Percentiles rank a stretch among this genome's conserved stretches.
These are phyloP conservation scores for Pocillopora grandis DNA, from an alignment of 92 coral and sea anemone species.

Conservation along the genomic window DNA sequence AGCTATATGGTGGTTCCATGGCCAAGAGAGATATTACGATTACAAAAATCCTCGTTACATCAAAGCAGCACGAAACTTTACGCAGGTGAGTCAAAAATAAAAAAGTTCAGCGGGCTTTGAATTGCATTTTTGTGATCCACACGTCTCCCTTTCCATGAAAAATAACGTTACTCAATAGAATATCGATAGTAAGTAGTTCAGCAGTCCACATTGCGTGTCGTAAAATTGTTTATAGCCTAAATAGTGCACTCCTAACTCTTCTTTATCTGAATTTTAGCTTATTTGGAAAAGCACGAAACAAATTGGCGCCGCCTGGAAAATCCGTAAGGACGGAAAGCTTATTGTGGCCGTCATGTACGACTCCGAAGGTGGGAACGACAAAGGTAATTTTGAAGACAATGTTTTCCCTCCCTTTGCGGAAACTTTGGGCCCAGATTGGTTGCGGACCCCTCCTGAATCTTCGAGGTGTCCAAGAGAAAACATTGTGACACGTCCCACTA, in stretches of 20 bases:
- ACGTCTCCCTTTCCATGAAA: too few relatives aligned
- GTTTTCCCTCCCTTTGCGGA: conserved; percentile 38
- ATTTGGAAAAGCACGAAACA: conserved; percentile 53
- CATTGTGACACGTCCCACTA: neutral
- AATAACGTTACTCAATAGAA: too few relatives aligned
- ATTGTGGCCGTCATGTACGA: conserved; percentile 44
- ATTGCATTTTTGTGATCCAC: too few relatives aligned
- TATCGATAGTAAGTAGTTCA: too few relatives aligned
- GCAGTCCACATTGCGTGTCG: too few relatives aligned
- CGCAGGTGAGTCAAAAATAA: conserved; percentile 34
- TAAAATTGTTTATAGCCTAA: neutral
- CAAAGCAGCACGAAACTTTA: conserved; percentile 43
- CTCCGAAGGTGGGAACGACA: conserved; percentile 22
- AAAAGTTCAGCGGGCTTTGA: too few relatives aligned
- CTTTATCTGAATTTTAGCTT: conserved; percentile 19
- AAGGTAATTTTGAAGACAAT: conserved; percentile 15
- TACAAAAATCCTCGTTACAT: conserved; percentile 38
- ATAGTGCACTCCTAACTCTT: neutral
- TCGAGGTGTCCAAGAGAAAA: conserved; percentile 1
- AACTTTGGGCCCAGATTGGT: conserved; percentile 1
- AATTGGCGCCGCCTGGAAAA: conserved; percentile 56
- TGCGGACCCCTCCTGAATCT: neutral
- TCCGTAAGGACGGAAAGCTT: conserved; percentile 47
- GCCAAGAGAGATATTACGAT: conserved; percentile 34
- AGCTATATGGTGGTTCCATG: conserved; percentile 35